A percentile compares a stretch with the other conserved stretches of the same genome.
These are phyloP conservation scores for Pseudorhiza aurosa DNA, from an alignment of 30 jellyfish, hydroid and myxozoan genomes.

Conservation along the genomic window DNA sequence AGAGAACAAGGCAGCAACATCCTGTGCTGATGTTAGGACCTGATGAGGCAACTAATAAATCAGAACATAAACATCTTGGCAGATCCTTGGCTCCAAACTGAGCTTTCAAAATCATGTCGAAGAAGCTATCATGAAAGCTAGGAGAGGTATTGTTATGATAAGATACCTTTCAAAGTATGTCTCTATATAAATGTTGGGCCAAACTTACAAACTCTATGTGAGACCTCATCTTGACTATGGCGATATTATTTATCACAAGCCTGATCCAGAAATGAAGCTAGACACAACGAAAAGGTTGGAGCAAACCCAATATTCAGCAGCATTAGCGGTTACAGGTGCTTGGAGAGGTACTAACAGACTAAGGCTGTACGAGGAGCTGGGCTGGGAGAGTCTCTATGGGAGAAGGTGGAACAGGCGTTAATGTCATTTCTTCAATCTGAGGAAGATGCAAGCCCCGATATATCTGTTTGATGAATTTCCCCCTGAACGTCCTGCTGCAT, in stretches of 20 bases:
- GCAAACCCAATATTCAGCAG: conserved; percentile 52
- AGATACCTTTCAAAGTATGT: conserved; percentile 37
- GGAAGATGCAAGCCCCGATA: conserved; percentile 1
- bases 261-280: conserved; percentile 54
- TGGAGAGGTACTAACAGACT: conserved; percentile 56
- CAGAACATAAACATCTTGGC: conserved; percentile 57
- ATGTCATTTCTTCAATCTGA: conserved; percentile 35
- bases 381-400: conserved; percentile 52
- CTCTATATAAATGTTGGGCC: conserved; percentile 27
- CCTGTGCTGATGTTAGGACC: conserved; percentile 19
- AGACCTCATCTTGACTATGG: conserved; percentile 55
- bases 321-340: conserved; percentile 48
- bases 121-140: conserved; percentile 40
- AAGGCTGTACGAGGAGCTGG: conserved; percentile 35
- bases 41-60: conserved; percentile 5
- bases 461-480: conserved; percentile 51
- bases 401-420: conserved; percentile 51
- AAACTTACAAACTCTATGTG: conserved; percentile 20
- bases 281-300: conserved; percentile 13
- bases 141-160: conserved; percentile 49
- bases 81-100: conserved; percentile 24
- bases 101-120: conserved; percentile 19
- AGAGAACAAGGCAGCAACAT: conserved; percentile 8
- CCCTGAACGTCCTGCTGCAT: conserved; percentile 5
- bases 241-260: conserved; percentile 29